Evolutionary conservation across 2,113 vertebrate species (phyloP), one percentile per base, ranked within the genome.

Genomic region (Hippocampus comes): DNA sequence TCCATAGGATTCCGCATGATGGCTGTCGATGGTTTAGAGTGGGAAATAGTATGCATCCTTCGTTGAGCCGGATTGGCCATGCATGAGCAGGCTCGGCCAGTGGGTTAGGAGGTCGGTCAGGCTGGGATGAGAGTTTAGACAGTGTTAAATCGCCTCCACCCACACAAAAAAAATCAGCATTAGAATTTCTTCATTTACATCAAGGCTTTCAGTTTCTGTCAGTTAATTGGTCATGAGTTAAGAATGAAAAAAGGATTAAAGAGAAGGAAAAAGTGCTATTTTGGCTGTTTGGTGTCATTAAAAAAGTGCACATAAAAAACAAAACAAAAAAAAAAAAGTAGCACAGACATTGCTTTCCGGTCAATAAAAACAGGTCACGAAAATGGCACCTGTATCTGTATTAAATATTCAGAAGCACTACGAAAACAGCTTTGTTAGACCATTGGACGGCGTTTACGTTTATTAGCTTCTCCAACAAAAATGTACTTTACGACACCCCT

Each of bases 71-170:
- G 60, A 68, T 64, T 38, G 18, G 17, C 53, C 78, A 66, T 51
- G 53, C 67, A 1, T 76, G 78, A 85, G 71, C 63, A 69, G 74
- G 75, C 67, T 70, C 41, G 78, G 75, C 74, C 78, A 85, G 76
- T 85, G 67, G 85, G 80, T 86, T 80, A 90, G 74, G 85, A 79
- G 88, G 81, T 88, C 87, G 86, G 83, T 63, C 71, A 80, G 79
- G 69, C 67, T 42, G 25, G 71, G 68, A 77, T 81, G 67, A 85
- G 73, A 78, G 71, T 57, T 77, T 67, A 60, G 73, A 83, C 70
- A 63, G 73, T 88, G 74, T 42, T 78, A 46, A 56, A 69, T 78
- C 68, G 53, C 61, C 72, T 80, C 65, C 63, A 21, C 74, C 71
- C 46, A 68, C 67, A 42, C 5, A 38, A 38, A 34, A 71, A 64